These are phyloP conservation scores for Rhinophrynus dorsalis DNA, from an alignment of 2,797 vertebrate species.

Conservation along the genomic window DNA sequence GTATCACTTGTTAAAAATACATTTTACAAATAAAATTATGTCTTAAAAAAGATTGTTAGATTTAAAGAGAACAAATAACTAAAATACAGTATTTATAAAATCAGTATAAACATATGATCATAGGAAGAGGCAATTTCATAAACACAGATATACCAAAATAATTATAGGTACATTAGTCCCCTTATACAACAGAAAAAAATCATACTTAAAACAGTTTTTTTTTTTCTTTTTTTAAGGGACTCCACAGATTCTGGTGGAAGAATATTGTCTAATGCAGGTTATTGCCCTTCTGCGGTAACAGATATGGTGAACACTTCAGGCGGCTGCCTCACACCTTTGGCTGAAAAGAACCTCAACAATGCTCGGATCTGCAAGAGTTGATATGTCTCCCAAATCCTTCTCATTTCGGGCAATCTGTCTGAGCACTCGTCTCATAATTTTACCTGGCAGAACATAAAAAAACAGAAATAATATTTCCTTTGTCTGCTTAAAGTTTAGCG, in stretches of 20 bases:
- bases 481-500: no score
- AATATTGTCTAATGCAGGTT: neutral
- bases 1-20: neutral
- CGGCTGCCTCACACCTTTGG: constrained; percentile 72
- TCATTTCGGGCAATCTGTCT: constrained; percentile 76
- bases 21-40: no score
- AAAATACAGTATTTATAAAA: neutral
- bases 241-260: no score
- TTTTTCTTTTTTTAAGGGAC: no score
- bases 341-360: constrained; percentile 77
- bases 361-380: constrained; percentile 76
- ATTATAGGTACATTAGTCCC: neutral
- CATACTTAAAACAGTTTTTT: no score
- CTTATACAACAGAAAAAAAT: no score
- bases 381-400: constrained; percentile 78
- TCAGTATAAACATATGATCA: neutral
- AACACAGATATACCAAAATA: neutral
- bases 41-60: neutral
- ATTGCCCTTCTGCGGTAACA: neutral
- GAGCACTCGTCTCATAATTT: constrained; percentile 78
- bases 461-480: neutral
- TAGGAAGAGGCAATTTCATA: neutral
- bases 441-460: constrained; percentile 58
- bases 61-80: neutral
- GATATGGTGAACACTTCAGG: constrained; percentile 57